Conservation (phyloP, 2,113 vertebrate species). For the Hystrix brachyura region DNA sequence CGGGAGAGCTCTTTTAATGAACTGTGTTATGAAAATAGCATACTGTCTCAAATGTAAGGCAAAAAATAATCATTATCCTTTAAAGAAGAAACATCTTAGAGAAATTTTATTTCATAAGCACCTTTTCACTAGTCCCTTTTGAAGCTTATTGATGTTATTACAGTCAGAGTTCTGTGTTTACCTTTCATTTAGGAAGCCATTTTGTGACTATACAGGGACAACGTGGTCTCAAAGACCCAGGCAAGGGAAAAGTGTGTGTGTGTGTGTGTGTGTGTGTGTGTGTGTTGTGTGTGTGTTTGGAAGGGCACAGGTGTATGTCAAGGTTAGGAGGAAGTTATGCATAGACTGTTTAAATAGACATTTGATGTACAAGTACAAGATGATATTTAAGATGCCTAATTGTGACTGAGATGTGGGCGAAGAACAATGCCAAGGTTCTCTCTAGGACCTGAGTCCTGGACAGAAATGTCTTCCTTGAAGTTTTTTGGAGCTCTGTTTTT, state of each 20-base stretch:
- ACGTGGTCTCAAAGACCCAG: background rate
- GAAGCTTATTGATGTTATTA: background rate
- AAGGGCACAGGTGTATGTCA: background rate
- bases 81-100: slow-evolving; percentile 20
- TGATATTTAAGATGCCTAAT: background rate
- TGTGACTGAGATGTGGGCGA: background rate
- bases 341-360: background rate
- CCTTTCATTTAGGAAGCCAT: background rate
- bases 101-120: background rate
- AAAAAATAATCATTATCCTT: background rate
- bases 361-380: background rate
- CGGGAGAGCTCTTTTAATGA: slow-evolving; percentile 20
- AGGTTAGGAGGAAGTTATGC: background rate
- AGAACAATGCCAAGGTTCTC: background rate
- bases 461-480: background rate
- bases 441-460: background rate
- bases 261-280: background rate
- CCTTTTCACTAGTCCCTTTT: background rate
- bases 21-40: background rate
- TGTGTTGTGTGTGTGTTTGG: background rate
- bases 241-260: background rate
- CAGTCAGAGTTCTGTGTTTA: background rate
- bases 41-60: slow-evolving; percentile 37
- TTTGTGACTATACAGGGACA: background rate
- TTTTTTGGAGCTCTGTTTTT: background rate